Evolutionary conservation across 2,113 vertebrate species (phyloP), one percentile per base, ranked within the genome.

Genomic region (Pomatorhinus ruficollis): DNA sequence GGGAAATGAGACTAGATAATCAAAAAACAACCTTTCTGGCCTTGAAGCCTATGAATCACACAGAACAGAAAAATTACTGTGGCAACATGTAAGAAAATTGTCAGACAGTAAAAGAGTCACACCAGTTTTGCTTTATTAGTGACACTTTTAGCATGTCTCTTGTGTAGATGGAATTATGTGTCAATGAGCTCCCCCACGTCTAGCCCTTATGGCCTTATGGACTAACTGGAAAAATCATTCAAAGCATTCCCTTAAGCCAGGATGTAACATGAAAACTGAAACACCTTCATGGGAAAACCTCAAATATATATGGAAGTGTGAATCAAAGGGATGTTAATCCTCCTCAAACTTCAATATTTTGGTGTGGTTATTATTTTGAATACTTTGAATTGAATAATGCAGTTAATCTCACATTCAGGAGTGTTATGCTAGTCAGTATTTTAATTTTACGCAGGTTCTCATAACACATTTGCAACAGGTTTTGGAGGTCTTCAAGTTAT

Each of bases 1-100:
- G 68, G 87, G 25, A 95, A 93, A 74, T 90, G 64, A 80, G 87
- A 59, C 61, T 49, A 66, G 56, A 63, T 89, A 82, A 93, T 92
- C 19, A 93, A 92, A 93, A 96, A 88, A 9, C 66, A 87, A 69
- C 65, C 50, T 57, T 88, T 78, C 45, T 90, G 49, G 52, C 70
- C 89, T 74, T 85, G 66, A 90, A 94, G 45, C 30, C n/a, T 86
- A 21, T 90, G 71, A 72, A 87, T 95, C 61, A 68, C 30, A 45
- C 2, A 10, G 44, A 77, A 65, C 19, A 68, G 47, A 74, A 81
- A 78, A 93, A 81, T 91, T 72, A 35, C 57, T 61, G 40, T 52
- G n/a, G n/a, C 60, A 85, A 61, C 15, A 15, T 50, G 14, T 64
- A 57, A 77, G 47, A 44, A 93, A 92, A 92, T 63, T 74, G 23